These are phyloP conservation scores for Muricea muricata DNA, from an alignment of 92 coral and sea anemone species.

Conservation along the genomic window DNA sequence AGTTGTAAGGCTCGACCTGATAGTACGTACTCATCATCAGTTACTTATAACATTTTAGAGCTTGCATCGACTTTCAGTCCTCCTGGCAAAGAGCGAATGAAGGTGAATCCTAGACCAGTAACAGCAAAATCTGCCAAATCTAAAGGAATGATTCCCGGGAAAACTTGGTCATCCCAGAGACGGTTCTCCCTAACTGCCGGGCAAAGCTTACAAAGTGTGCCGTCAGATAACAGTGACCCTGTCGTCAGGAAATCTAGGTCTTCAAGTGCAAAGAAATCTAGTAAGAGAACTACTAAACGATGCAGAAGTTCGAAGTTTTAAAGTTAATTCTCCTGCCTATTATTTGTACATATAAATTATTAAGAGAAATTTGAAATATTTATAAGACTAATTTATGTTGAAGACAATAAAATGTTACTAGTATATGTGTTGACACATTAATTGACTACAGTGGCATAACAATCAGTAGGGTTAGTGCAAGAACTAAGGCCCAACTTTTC, in stretches of 20 bases:
- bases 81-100: constrained; percentile 39
- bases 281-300: constrained; percentile 4
- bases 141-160: constrained; percentile 86
- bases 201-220: neutral
- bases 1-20: neutral
- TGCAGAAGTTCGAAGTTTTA: constrained; percentile 8
- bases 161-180: constrained; percentile 83
- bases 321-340: neutral
- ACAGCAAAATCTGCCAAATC: constrained; percentile 43
- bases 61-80: constrained; percentile 22
- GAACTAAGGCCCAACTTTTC: no score
- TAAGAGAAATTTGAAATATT: neutral
- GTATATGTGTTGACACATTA: no score
- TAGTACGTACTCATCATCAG: neutral
- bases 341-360: neutral
- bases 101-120: neutral
- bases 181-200: constrained; percentile 84
- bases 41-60: constrained; percentile 21
- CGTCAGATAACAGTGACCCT: neutral
- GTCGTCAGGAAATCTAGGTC: neutral
- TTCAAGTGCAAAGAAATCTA: constrained; percentile 1
- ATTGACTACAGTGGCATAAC: no score
- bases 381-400: neutral
- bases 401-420: neutral
- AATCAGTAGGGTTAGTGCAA: no score